Conservation (phyloP, 2,113 vertebrate species). For the Equus przewalskii region DNA sequence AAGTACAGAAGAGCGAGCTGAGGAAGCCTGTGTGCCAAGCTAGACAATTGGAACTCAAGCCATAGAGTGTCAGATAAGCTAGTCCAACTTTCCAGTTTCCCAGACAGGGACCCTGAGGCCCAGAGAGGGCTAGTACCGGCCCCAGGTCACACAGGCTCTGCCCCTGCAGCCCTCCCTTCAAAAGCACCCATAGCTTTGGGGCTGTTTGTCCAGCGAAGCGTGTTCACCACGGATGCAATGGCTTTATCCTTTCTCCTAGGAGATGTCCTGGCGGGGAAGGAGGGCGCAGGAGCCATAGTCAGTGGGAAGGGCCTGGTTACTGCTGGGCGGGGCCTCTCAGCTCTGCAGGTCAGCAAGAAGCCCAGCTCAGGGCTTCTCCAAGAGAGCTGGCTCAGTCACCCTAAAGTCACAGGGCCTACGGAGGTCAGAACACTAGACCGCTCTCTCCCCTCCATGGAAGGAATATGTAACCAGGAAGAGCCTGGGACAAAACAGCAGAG, state of each 20-base stretch:
- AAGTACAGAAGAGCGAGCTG: background rate
- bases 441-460: background rate
- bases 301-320: background rate
- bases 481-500: background rate
- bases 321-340: background rate
- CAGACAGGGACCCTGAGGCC: background rate
- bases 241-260: too few relatives aligned
- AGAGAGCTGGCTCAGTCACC: background rate
- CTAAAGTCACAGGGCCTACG: background rate
- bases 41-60: background rate
- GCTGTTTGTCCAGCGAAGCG: background rate
- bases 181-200: background rate
- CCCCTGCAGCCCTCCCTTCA: background rate
- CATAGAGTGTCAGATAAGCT: background rate
- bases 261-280: background rate
- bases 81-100: background rate
- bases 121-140: background rate
- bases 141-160: background rate
- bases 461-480: fast-evolving
- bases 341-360: background rate
- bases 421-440: background rate
- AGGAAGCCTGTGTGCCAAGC: background rate
- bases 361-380: background rate
- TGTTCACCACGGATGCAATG: background rate
- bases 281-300: fast-evolving